Evolutionary conservation across 2,113 vertebrate genomes (phyloP).

Genomic region (Tenebrosternarchus preto): DNA sequence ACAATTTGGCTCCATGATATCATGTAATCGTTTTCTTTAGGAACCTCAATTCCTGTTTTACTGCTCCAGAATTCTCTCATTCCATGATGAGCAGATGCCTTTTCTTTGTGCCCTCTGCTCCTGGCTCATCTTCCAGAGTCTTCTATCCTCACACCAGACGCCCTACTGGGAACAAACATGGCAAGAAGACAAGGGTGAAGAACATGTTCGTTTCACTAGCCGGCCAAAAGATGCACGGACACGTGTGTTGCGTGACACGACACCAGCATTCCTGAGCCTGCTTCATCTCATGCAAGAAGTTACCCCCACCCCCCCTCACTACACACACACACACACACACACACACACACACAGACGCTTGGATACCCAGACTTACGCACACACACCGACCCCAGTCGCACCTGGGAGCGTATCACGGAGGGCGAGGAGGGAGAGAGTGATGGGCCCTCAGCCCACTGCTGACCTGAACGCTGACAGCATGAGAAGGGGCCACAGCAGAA

Average conservation of each 20-base stretch:
- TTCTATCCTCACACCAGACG: slow-evolving; percentile 75
- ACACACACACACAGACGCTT: slow-evolving; percentile 16
- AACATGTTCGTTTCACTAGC: slow-evolving; percentile 30
- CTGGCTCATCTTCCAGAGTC: slow-evolving; percentile 67
- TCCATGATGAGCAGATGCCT: slow-evolving; percentile 62
- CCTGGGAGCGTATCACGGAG: neutral
- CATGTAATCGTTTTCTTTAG: slow-evolving; percentile 52
- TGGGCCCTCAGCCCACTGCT: neutral
- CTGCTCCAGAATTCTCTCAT: slow-evolving; percentile 59
- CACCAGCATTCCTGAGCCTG: slow-evolving; percentile 20
- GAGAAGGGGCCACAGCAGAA: neutral
- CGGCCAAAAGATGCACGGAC: slow-evolving; percentile 35
- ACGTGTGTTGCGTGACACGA: slow-evolving; percentile 49
- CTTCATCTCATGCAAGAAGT: neutral
- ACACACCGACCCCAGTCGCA: neutral
- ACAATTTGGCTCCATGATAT: slow-evolving; percentile 74
- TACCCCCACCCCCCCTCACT: too few species aligned
- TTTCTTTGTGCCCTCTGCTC: slow-evolving; percentile 66
- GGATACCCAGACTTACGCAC: slow-evolving; percentile 12
- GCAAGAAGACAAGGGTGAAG: neutral
- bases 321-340: slow-evolving; percentile 26
- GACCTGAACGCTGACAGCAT: neutral
- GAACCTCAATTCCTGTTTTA: slow-evolving; percentile 57
- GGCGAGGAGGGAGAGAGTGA: slow-evolving; percentile 16
- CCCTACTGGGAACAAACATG: slow-evolving; percentile 70